Evolutionary conservation across 2,113 vertebrate genomes (phyloP).

Genomic region (Andinoacara biseriatus): DNA sequence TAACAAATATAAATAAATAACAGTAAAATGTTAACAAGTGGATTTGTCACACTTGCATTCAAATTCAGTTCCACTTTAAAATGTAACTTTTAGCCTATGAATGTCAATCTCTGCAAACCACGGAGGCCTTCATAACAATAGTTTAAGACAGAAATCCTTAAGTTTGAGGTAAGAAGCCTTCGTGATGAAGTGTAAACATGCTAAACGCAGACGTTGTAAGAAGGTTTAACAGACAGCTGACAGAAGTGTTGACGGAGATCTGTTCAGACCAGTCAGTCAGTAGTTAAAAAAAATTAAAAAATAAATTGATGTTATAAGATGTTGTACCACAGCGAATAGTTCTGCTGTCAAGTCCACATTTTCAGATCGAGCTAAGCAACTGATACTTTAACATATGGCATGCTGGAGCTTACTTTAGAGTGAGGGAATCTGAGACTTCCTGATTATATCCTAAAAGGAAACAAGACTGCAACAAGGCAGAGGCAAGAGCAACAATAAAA

Average conservation of each 20-base stretch:
- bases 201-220: background rate
- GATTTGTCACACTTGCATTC: background rate
- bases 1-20: background rate
- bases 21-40: background rate
- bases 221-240: background rate
- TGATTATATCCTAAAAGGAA: background rate
- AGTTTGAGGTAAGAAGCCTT: background rate
- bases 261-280: background rate
- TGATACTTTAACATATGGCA: background rate
- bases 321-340: background rate
- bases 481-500: background rate
- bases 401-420: background rate
- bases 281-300: background rate
- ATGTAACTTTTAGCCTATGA: background rate
- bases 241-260: background rate
- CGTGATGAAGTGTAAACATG: background rate
- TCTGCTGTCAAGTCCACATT: background rate
- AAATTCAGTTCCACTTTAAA: fast-evolving
- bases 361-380: background rate
- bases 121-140: background rate
- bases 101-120: background rate
- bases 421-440: background rate
- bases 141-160: background rate
- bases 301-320: background rate
- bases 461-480: background rate